Base-by-base conservation (phyloP, 2,888 invertebrate genomes). In the Cheilosia vernalis region DNA sequence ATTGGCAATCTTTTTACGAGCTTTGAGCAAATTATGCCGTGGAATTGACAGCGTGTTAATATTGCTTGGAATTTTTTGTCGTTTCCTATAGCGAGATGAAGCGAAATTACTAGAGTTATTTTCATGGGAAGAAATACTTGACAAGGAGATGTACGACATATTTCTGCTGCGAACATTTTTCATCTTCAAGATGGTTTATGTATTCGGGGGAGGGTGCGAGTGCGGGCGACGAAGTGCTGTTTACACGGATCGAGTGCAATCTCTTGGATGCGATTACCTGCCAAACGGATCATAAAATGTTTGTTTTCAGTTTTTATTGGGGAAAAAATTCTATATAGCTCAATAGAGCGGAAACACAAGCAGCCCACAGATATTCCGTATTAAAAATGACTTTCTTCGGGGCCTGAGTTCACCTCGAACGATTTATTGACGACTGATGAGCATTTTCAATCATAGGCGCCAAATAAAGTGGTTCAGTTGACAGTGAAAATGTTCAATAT, bases 11-110 rank as follows among this genome's bases (percentile, higher is more conserved):
- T 76, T 72, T 76, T 44, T 70, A 77, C 61, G 56, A 77, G 58
- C 64, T 76, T 21, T 42, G 37, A 40, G 63, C 70, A 72, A 82
- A 72, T 77, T 55, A 72, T 61, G 17, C 40, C 51, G 49, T 55
- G 64, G 64, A 66, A 72, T 72, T 82, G 77, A 82, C 77, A 66
- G 77, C 66, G 70, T 77, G 77, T 72, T 82, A 81, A 81, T 81
- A 67, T 73, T 66, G 53, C 60, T 73, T 33, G 51, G 64, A 21
- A 19, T 63, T 33, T 79, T 79, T 53, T 66, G n/a, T 17, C 13
- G 13, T n/a, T 55, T 44, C 30, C n/a, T 24, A 40, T 27, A 40
- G 7, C 13, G 7, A 44, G 44, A 5, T 37, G 13, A 37, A 13
- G 10, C 37, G 44, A 17, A 17, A 44, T 44, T 44, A 7, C 17